phyloP scores from a whole-genome alignment of 2,888 invertebrate genomes.

The Volucella bombylans region DNA sequence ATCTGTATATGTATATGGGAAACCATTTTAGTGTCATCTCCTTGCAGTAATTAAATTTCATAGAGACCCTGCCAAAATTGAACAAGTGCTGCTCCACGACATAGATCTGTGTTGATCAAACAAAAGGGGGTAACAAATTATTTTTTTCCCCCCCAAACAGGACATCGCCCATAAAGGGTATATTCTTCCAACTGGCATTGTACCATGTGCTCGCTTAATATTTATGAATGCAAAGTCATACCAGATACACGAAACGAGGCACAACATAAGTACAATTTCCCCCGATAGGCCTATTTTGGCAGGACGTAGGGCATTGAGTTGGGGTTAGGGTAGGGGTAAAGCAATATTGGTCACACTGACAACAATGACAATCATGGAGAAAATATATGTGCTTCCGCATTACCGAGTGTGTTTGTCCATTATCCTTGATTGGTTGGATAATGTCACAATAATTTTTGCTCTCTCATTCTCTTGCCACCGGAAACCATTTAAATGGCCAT shows the following conservation, averaged over 20 bases:
- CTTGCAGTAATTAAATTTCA: slow-evolving; percentile 68
- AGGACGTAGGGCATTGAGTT: no score
- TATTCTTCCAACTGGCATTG: slow-evolving; percentile 69
- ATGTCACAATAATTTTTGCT: slow-evolving; percentile 66
- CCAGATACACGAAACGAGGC: neutral
- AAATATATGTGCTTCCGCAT: slow-evolving; percentile 67
- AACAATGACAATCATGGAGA: slow-evolving; percentile 48
- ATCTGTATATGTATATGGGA: slow-evolving; percentile 5
- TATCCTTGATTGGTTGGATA: slow-evolving; percentile 72
- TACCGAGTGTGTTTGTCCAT: slow-evolving; percentile 70
- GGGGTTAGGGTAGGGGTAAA: no score
- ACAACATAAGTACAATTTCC: neutral
- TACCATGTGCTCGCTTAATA: slow-evolving; percentile 66
- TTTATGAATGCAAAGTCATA: slow-evolving; percentile 56
- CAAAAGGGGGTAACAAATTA: slow-evolving; percentile 37
- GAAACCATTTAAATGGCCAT: slow-evolving; percentile 69
- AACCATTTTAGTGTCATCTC: slow-evolving; percentile 26
- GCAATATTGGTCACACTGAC: slow-evolving; percentile 32
- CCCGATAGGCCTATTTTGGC: no score
- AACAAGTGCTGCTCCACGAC: slow-evolving; percentile 33
- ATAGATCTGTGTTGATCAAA: slow-evolving; percentile 2
- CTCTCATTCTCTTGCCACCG: slow-evolving; percentile 24
- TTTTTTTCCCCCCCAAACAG: slow-evolving; percentile 13
- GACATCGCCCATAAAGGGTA: slow-evolving; percentile 50
- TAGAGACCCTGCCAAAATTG: slow-evolving; percentile 56